phyloP scores from a whole-genome alignment of 1,140 invertebrate genomes.

The Drosophila ananassae region DNA sequence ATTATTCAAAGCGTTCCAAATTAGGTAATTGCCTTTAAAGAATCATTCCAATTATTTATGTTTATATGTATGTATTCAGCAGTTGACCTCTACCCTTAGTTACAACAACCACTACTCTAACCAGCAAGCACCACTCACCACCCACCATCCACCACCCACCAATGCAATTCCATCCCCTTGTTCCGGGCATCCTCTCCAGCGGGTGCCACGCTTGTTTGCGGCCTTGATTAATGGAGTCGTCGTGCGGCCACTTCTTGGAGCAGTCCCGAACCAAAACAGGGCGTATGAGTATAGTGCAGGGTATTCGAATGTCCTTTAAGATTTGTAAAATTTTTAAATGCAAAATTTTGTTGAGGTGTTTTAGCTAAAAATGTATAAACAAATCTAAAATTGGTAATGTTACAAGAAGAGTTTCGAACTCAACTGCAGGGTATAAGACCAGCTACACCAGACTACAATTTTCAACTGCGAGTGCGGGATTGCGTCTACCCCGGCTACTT shows the following conservation, averaged over 20 bases:
- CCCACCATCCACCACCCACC: slow-evolving; percentile 3
- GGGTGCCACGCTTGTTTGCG: slow-evolving; percentile 66
- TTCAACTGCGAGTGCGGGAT: slow-evolving; percentile 31
- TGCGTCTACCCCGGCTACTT: slow-evolving; percentile 12
- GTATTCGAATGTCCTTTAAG: not conserved
- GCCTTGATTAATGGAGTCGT: slow-evolving; percentile 82
- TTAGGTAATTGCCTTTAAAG: slow-evolving; percentile 83
- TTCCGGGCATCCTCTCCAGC: slow-evolving; percentile 1
- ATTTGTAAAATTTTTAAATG: no score
- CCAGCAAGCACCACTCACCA: not conserved
- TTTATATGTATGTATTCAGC: slow-evolving; percentile 56
- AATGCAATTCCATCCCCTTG: slow-evolving; percentile 47
- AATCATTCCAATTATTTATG: slow-evolving; percentile 82
- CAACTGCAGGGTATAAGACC: slow-evolving; percentile 8
- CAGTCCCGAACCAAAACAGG: slow-evolving; percentile 15
- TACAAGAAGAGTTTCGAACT: no score
- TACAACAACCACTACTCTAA: not conserved
- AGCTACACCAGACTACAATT: slow-evolving; percentile 30
- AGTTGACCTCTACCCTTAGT: not conserved
- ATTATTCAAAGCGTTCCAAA: slow-evolving; percentile 80
- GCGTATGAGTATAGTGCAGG: not conserved
- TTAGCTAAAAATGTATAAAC: not conserved
- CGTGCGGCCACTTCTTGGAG: slow-evolving; percentile 57
- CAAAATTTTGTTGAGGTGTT: not conserved
- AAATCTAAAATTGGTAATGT: no score